A percentile compares a stretch with the other conserved stretches of the same genome.
Evolutionary conservation across 2,888 invertebrate species (phyloP).

Genomic region (Pherbina coryleti): DNA sequence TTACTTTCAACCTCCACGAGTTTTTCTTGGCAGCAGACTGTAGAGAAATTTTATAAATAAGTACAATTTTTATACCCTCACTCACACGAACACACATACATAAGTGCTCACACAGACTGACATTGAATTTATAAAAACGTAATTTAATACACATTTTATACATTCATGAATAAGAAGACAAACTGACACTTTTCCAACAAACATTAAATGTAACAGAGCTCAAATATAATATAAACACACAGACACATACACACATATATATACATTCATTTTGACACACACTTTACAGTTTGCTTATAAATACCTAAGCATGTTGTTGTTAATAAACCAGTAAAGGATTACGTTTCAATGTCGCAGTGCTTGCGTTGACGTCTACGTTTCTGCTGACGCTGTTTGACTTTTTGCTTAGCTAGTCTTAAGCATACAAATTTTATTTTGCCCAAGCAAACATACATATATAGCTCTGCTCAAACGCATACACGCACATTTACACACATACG

Average conservation of each 20-base stretch:
- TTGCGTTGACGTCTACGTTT: not conserved
- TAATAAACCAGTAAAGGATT: constrained; percentile 20
- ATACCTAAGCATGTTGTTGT: not conserved
- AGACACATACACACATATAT: not conserved
- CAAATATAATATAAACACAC: not conserved
- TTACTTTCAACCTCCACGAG: too few relatives aligned
- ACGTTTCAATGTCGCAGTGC: not conserved
- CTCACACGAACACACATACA: too few relatives aligned
- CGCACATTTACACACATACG: too few relatives aligned
- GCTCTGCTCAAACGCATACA: not conserved
- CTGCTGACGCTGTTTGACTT: not conserved
- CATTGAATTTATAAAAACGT: too few relatives aligned
- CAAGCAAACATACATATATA: not conserved
- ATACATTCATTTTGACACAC: not conserved
- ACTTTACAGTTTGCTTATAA: not conserved
- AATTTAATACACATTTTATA: too few relatives aligned
- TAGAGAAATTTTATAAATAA: too few relatives aligned
- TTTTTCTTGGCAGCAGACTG: too few relatives aligned
- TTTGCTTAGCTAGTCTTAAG: constrained; percentile 6
- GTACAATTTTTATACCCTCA: too few relatives aligned
- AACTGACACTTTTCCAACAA: too few relatives aligned
- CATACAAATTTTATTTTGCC: not conserved
- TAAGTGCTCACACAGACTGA: too few relatives aligned
- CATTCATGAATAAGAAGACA: too few relatives aligned
- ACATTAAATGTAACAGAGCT: too few relatives aligned